These are phyloP conservation scores for Notolepis coatsorum DNA, from an alignment of 2,797 vertebrate species.

Conservation along the genomic window DNA sequence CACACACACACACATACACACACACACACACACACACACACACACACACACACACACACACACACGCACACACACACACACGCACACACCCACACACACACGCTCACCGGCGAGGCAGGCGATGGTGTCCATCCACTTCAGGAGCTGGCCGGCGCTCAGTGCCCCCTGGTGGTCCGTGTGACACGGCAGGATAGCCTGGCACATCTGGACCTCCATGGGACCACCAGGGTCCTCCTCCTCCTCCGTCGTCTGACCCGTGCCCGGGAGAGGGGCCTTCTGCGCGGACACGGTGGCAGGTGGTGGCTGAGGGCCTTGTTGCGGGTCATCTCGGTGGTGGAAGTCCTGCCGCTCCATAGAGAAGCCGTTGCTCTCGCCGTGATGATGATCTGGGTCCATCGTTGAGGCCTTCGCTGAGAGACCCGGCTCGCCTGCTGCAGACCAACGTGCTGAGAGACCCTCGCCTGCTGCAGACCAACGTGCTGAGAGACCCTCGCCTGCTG, in stretches of 20 bases:
- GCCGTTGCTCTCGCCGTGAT: too few relatives aligned
- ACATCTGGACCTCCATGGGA: constrained; percentile 63
- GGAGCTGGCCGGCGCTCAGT: constrained; percentile 78
- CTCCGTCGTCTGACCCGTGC: background rate
- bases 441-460: too few relatives aligned
- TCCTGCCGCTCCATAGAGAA: background rate
- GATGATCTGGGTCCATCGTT: too few relatives aligned
- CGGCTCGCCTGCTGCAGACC: too few relatives aligned
- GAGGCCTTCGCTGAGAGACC: too few relatives aligned
- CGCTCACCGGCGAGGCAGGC: constrained; percentile 78
- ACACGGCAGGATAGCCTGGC: constrained; percentile 69
- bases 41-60: too few relatives aligned
- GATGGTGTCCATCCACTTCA: constrained; percentile 77
- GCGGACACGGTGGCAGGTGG: background rate
- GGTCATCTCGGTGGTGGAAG: background rate
- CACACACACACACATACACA: too few relatives aligned
- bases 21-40: too few relatives aligned
- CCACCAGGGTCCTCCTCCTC: too few relatives aligned
- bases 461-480: too few relatives aligned
- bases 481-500: too few relatives aligned
- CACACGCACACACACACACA: background rate
- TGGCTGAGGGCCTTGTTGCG: background rate
- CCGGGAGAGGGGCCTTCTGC: background rate
- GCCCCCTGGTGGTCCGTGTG: constrained; percentile 70
- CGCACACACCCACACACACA: too few relatives aligned